Conservation (phyloP, 2,113 vertebrate genomes). For the Drymodes brunneopygia region DNA sequence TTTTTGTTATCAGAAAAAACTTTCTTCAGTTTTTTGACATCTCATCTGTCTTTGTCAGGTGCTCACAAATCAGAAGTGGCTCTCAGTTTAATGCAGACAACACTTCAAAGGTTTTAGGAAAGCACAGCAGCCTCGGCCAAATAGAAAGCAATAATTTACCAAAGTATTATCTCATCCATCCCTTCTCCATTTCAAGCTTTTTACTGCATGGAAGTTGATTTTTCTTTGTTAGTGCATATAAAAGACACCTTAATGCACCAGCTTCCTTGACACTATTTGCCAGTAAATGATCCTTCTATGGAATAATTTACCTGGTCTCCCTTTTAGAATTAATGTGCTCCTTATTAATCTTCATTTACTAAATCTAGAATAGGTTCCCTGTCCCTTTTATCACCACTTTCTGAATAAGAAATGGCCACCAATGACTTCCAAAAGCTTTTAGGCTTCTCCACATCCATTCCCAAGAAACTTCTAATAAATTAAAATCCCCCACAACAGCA, state of each 20-base stretch:
- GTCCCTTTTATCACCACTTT: neutral
- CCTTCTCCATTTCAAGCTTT: neutral
- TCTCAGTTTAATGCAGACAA: neutral
- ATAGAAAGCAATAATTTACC: neutral
- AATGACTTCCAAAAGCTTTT: neutral
- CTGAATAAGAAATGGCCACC: neutral
- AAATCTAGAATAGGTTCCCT: neutral
- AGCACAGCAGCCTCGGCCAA: fast-evolving
- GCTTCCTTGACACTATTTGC: neutral
- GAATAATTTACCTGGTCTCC: neutral
- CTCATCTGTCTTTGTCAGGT: neutral
- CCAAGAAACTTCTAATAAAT: neutral
- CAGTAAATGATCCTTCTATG: neutral
- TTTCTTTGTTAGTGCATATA: neutral
- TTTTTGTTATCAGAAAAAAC: neutral
- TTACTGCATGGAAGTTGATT: neutral
- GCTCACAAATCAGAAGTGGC: neutral
- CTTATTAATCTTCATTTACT: neutral
- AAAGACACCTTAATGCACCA: neutral
- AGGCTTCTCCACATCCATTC: neutral
- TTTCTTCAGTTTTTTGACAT: neutral
- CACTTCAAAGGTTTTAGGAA: neutral
- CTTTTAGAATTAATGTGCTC: neutral
- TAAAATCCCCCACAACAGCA: neutral
- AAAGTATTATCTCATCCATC: neutral